phyloP scores from a whole-genome alignment of 2,113 vertebrate genomes.

The Chaetops frenatus region DNA sequence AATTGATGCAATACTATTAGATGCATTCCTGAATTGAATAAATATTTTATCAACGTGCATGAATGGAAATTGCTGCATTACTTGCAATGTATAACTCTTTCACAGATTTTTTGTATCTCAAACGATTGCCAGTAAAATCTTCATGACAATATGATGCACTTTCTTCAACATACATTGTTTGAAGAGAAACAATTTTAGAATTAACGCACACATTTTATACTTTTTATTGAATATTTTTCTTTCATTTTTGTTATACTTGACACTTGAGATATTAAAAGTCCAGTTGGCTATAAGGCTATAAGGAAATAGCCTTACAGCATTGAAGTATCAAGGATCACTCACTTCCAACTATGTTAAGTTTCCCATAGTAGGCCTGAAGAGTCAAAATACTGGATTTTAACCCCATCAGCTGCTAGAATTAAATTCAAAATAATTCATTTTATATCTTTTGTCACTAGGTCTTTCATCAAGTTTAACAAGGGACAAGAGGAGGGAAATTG shows the following conservation, averaged over 20 bases:
- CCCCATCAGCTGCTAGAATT: background rate
- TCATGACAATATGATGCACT: background rate
- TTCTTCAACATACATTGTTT: background rate
- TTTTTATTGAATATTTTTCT: background rate
- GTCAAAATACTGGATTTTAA: background rate
- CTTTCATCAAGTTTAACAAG: background rate
- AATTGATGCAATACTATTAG: background rate
- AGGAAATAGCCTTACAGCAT: background rate
- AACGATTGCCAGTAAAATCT: background rate
- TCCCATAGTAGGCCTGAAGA: background rate
- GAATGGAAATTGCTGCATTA: background rate
- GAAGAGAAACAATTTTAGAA: background rate
- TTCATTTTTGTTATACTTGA: background rate
- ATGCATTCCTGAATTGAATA: background rate
- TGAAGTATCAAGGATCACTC: background rate
- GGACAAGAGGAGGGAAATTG: background rate
- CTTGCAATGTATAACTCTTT: background rate
- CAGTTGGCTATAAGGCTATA: background rate
- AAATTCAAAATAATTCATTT: background rate
- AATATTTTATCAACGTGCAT: background rate
- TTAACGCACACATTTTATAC: background rate
- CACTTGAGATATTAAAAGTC: background rate
- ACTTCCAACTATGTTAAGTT: background rate
- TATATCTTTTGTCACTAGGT: background rate
- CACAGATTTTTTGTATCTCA: background rate